Conservation (phyloP, 2,113 vertebrate genomes). For the Trogon surrucura region DNA sequence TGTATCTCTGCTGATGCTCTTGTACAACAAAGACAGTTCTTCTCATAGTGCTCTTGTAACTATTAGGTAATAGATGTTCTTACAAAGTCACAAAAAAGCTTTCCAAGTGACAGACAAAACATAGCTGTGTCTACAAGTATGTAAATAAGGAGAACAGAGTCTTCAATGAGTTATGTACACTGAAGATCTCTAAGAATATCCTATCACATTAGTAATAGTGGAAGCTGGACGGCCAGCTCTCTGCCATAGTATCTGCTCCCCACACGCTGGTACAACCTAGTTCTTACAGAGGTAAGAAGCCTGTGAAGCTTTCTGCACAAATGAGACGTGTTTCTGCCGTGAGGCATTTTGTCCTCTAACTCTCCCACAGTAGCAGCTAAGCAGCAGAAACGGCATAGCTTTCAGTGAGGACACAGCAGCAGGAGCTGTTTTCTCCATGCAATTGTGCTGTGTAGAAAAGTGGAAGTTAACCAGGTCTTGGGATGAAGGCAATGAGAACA, state of each 20-base stretch:
- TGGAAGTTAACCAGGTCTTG: background rate
- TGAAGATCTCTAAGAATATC: background rate
- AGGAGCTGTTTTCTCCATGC: background rate
- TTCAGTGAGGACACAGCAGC: background rate
- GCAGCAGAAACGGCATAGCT: accelerated
- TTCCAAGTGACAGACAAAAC: slow-evolving; percentile 12
- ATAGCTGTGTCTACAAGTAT: accelerated
- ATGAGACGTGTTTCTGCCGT: background rate
- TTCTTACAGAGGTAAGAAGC: background rate
- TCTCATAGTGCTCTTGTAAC: background rate
- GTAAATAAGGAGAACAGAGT: background rate
- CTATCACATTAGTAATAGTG: background rate
- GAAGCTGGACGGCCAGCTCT: background rate
- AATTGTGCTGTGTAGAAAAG: background rate
- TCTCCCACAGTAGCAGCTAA: background rate
- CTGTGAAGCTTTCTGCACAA: background rate
- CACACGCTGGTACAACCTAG: background rate
- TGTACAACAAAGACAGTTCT: background rate
- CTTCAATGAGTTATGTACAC: background rate
- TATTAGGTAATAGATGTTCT: background rate
- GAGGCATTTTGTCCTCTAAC: background rate
- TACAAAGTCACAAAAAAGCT: background rate
- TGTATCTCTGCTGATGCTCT: slow-evolving; percentile 17
- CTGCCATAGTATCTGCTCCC: background rate
- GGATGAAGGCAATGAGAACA: background rate